Conservation (phyloP, 2,113 vertebrate species). For the Gulo gulo region DNA sequence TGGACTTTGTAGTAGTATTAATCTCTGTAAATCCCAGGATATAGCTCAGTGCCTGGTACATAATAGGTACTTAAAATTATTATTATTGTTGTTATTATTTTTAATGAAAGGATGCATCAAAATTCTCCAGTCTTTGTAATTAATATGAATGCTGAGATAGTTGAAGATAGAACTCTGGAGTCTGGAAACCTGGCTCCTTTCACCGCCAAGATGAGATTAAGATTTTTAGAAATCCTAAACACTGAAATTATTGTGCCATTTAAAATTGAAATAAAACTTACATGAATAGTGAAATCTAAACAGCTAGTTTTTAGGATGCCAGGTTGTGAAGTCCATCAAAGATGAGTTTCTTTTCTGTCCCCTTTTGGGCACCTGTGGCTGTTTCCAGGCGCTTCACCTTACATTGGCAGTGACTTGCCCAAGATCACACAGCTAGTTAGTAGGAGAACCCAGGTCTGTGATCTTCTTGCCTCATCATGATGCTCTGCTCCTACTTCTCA, state of each 20-base stretch:
- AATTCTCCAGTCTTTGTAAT: background rate
- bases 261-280: background rate
- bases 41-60: background rate
- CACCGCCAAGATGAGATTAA: background rate
- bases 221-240: background rate
- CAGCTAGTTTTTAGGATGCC: background rate
- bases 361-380: too few species aligned
- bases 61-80: background rate
- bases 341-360: background rate
- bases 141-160: background rate
- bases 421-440: background rate
- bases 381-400: background rate
- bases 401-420: background rate
- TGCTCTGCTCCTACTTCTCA: too few species aligned
- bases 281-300: background rate
- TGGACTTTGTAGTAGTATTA: background rate
- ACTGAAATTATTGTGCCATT: background rate
- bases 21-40: background rate
- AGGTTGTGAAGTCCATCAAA: background rate
- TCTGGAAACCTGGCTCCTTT: background rate
- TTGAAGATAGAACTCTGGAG: background rate
- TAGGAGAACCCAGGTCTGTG: background rate
- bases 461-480: background rate
- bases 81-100: background rate
- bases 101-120: background rate